These are phyloP conservation scores for Pantherophis vulpinus DNA, from an alignment of 2,797 vertebrate genomes.

Conservation along the genomic window DNA sequence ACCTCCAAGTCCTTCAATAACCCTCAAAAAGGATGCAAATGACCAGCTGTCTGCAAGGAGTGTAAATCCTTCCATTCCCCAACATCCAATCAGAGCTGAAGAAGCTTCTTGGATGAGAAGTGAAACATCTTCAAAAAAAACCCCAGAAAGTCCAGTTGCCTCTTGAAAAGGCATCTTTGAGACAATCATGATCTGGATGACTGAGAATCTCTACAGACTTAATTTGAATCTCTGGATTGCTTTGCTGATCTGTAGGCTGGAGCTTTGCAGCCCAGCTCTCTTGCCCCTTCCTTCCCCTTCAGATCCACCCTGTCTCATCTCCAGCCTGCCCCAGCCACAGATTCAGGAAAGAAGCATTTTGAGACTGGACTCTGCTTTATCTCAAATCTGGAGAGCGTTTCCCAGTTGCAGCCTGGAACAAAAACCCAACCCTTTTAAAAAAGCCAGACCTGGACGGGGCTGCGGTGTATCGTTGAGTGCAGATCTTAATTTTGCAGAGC, in stretches of 20 bases:
- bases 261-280: neutral
- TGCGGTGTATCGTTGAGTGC: neutral
- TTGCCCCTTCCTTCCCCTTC: fast-evolving
- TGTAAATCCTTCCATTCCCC: too few relatives aligned
- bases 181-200: too few relatives aligned
- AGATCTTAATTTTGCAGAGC: neutral
- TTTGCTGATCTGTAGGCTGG: neutral
- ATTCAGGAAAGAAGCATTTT: neutral
- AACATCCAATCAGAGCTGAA: too few relatives aligned
- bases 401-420: neutral
- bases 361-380: neutral
- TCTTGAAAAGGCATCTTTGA: too few relatives aligned
- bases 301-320: neutral
- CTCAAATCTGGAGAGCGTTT: neutral
- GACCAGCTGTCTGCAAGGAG: too few relatives aligned
- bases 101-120: too few relatives aligned
- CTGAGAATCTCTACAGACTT: too few relatives aligned
- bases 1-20: too few relatives aligned
- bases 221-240: neutral
- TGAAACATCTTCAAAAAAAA: too few relatives aligned
- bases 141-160: too few relatives aligned
- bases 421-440: neutral
- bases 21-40: too few relatives aligned
- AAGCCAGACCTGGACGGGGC: neutral
- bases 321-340: neutral